Evolutionary conservation across 1,140 invertebrate genomes (phyloP), one percentile per base, ranked within the genome.

Genomic region (Melipona quadrifasciata): DNA sequence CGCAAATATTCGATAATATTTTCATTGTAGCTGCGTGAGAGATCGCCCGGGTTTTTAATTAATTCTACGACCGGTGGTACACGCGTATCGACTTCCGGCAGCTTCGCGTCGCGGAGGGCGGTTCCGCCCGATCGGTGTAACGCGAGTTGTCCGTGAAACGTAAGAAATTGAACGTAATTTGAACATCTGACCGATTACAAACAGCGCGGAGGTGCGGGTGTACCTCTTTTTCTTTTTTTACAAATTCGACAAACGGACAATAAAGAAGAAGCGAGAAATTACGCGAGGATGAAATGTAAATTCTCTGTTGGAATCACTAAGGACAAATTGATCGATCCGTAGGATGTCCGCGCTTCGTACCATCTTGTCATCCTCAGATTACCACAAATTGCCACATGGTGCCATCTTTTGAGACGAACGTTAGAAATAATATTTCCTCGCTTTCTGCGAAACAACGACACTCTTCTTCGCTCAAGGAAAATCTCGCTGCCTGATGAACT

Each of bases 1-100:
- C 82, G 77, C 82, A 84, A 84, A 84, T 79, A 84, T 84, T 79
- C 82, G 76, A 84, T 84, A 84, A 79, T 79, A 84, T 84, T 84
- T 84, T 79, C 76, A 71, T 77, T 71, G 55, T 79, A 79, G 75
- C 75, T 58, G 58, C 67, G 77, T 68, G 82, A 31, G 51, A 79
- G 75, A 84, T 84, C 82, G 76, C 47, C 31, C 47, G 67, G 39
- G 67, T 57, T 76, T 84, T 84, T 84, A 84, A 84, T 84, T 84
- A 84, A 84, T 84, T 84, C 57, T 64, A 65, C 82, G 31, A 34
- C 19, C 53, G 2, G 1, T 24, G 6, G 51, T 10, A 17, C 2
- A 27, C 53, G 47, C 47, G 76, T 84, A 84, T 84, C 76, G 67
- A 84, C 75, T 84, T 84, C 76, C 67, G 27, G 17, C 5, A 47